Base-by-base conservation (phyloP, 53 echinoderm and acorn worm species). In the Luidia sarsii region DNA sequence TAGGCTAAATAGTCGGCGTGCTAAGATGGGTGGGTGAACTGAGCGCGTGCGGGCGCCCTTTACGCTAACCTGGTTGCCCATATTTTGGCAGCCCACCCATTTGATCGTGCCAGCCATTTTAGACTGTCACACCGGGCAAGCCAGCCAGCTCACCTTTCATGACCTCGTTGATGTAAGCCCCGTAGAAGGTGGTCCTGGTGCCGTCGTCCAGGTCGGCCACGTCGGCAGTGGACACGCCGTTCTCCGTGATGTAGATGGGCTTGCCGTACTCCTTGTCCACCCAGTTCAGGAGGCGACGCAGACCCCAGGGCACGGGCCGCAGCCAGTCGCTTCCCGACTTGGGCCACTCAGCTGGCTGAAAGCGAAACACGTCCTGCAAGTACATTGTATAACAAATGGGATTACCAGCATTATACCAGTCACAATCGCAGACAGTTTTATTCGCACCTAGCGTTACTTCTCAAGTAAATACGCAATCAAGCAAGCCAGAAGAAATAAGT, bases 171-270 rank as follows among this genome's bases (percentile, higher is more conserved):
- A 90, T 77, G 80, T 92, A 95, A 33, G 85, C 92, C 37, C 70
- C 64, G 50, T 95, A 92, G 65, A 67, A 95, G 2, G 88, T 92
- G 23, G 79, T 62, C 48, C 95, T 87, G 9, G 36, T 41, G n/a
- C 53, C 62, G 48, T 95, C 95, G 18, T 90, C 54, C 3, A 92
- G 70, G 3, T 80, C 72, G 51, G 48, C 43, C 37, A 74, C 85
- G 37, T 85, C 85, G 0, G 85, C 73, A 11, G 87, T 88, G 7
- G 88, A 90, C 49, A 95, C 71, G 11, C 95, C 95, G 67, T 95
- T 95, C 61, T 95, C 95, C 13, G 95, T 95, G 74, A 95, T 85
- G 79, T 89, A 92, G 50, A 95, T 89, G 10, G 87, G 87, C 36
- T 90, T 50, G 33, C 90, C 51, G 56, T 95, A 95, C 71, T 92